Conservation (phyloP, 1,140 invertebrate species). For the Galleria mellonella region DNA sequence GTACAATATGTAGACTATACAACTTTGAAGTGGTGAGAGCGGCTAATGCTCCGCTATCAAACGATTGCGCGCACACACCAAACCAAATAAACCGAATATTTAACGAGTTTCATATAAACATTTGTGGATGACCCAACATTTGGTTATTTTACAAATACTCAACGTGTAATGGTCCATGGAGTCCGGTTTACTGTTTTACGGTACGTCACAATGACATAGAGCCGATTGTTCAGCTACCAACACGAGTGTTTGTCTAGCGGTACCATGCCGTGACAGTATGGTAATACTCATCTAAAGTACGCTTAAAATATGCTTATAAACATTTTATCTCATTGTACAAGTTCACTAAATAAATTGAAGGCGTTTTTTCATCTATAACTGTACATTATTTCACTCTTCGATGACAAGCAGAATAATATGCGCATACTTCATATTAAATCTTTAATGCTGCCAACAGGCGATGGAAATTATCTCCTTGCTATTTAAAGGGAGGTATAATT, state of each 20-base stretch:
- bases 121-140: constrained; percentile 44
- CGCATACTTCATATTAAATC: not conserved
- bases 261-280: constrained; percentile 25
- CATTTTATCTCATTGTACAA: constrained; percentile 45
- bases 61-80: constrained; percentile 45
- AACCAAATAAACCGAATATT: constrained; percentile 59
- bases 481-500: constrained; percentile 18
- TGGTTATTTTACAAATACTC: constrained; percentile 65
- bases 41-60: constrained; percentile 29
- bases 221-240: constrained; percentile 35
- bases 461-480: constrained; percentile 6
- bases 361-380: constrained; percentile 14
- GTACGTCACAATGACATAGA: constrained; percentile 40
- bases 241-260: constrained; percentile 46
- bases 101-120: constrained; percentile 60
- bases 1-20: not conserved
- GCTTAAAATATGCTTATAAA: constrained; percentile 46
- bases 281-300: constrained; percentile 35
- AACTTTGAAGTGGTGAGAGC: constrained; percentile 41
- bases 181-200: constrained; percentile 47
- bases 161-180: constrained; percentile 51
- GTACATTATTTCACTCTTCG: constrained; percentile 31
- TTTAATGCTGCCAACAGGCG: not conserved
- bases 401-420: constrained; percentile 41
- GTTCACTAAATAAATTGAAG: constrained; percentile 25